Evolutionary conservation across 2,888 invertebrate species (phyloP), one percentile per base, ranked within the genome.

Genomic region (Lumbricus terrestris): DNA sequence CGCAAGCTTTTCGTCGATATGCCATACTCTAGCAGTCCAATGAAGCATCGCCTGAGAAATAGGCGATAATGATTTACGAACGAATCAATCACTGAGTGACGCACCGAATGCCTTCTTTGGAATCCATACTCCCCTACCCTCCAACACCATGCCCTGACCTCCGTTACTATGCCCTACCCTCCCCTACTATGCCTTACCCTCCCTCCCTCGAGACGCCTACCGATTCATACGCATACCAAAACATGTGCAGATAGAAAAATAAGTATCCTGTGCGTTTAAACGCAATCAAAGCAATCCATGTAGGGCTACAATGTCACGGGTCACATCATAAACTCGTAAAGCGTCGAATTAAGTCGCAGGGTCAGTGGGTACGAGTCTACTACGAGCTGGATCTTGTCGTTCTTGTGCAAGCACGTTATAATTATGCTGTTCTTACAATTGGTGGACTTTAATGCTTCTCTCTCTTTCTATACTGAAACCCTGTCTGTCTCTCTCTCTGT

Each of bases 51-150:
- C 23, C 16, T 3, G 23, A 23, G 4, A 54, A 54, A 1, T 5
- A n/a, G 69, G 13, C n/a, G 69, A n/a, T n/a, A 6, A 33, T 37
- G 88, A 88, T 88, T 35, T 34, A 88, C 37, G 34, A 38, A 8
- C n/a, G 69, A 69, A 69, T 69, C 69, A 69, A 29, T 69, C n/a
- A n/a, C 88, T 88, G 29, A 69, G 0, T 69, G 69, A 69, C 69
- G 69, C 69, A 69, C 69, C 69, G n/a, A 69, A 69, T 69, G 69
- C 69, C 69, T 69, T 69, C 69, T 69, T 69, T 69, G 69, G 69
- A n/a, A 69, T 29, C 54, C 3, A 23, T 8, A 8, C n/a, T n/a
- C 69, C 69, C 13, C 16, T n/a, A n/a, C 69, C n/a, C 69, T 23
- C 23, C 47, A 3, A 20, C 15, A 3, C 20, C 23, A 20, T 23